Evolutionary conservation across 2,888 invertebrate species (phyloP).

Genomic region (Stenolophus ochropezus): DNA sequence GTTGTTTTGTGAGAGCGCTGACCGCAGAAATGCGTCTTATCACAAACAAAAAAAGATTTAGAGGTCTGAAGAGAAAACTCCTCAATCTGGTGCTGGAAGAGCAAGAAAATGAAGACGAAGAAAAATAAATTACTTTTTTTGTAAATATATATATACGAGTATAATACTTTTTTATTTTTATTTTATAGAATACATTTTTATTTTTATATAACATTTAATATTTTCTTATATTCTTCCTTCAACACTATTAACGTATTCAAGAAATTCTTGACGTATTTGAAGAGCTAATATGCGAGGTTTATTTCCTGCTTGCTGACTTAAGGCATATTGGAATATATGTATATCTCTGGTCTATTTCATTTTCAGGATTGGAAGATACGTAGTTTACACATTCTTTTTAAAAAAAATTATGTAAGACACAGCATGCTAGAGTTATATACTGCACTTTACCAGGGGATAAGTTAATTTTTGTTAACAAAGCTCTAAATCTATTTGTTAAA

Average conservation of each 20-base stretch:
- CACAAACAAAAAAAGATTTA: neutral
- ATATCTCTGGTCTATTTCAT: neutral
- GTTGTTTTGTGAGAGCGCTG: neutral
- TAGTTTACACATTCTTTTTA: neutral
- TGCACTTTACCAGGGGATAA: constrained; percentile 40
- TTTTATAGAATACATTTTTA: neutral
- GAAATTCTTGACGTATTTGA: neutral
- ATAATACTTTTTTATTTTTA: neutral
- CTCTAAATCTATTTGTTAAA: constrained; percentile 64
- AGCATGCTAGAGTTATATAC: neutral
- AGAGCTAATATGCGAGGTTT: neutral
- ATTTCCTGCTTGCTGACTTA: constrained; percentile 4
- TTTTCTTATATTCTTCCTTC: neutral
- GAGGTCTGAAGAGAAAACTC: neutral
- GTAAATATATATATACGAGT: too few species aligned
- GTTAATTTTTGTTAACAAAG: constrained; percentile 64
- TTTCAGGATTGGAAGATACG: neutral
- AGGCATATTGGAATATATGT: too few species aligned
- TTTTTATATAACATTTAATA: neutral
- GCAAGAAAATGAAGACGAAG: neutral
- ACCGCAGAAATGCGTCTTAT: neutral
- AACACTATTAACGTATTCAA: neutral
- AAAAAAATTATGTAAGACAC: neutral
- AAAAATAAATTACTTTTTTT: too few species aligned
- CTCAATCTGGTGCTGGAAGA: neutral